Base-by-base conservation (phyloP, 1,140 invertebrate species). In the Drosophila pectinifera region DNA sequence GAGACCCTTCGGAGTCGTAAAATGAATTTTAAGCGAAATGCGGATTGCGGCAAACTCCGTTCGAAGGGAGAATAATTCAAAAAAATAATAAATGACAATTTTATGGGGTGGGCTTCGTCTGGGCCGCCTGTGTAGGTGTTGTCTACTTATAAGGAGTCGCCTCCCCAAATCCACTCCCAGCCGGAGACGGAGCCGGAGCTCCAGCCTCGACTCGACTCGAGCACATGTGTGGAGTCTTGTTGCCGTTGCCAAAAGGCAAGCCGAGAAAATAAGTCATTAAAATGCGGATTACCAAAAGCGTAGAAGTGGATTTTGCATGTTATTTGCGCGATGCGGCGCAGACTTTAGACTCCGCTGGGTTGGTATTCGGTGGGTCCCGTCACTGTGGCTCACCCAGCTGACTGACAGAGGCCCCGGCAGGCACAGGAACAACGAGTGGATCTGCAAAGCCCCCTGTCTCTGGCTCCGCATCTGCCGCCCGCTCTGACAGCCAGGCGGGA, bases 21-120 rank as follows among this genome's bases (percentile, higher is more conserved):
- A 61, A 48, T 43, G 26, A 67, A 63, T 63, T 80, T 77, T 62
- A 83, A 69, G 45, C 67, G 26, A 34, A 63, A 49, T 20, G 42
- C 51, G 42, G 65, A 48, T 61, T 59, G 31, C 41, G 53, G 38
- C 14, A 7, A 46, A 43, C 51, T 64, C 26, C n/a, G 39, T 78
- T 56, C 57, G 45, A 48, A 55, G 42, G 31, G 34, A 62, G 41
- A 63, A 82, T 76, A 72, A 72, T 78, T 79, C 54, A 72, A 57
- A 86, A 86, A 88, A 68, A 88, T 86, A 86, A 86, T 89, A 86
- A 88, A 86, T 86, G 83, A 83, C 83, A 83, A 79, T 86, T 86
- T 86, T 70, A 88, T 88, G 70, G 62, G 41, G 78, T 62, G 69
- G 73, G 43, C 72, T 38, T 39, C 34, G 36, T 58, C 55, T 54